These are phyloP conservation scores for Bombus waltoni DNA, from an alignment of 1,140 invertebrate genomes.

Conservation along the genomic window DNA sequence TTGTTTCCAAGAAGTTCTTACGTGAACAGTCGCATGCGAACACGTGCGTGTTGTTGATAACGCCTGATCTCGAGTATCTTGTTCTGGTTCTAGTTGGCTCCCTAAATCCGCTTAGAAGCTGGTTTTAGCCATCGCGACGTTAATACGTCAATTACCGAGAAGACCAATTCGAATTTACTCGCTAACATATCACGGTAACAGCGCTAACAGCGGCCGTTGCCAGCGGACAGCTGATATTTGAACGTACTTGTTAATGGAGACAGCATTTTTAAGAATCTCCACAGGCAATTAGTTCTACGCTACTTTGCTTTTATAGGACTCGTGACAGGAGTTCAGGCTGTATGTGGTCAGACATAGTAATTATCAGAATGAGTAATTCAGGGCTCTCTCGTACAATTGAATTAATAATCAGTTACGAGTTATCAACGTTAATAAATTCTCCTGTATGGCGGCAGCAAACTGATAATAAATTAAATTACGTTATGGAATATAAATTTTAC, in stretches of 20 bases:
- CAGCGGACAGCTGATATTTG: neutral
- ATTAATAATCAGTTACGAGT: no score
- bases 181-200: conserved; percentile 28
- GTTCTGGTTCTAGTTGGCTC: conserved; percentile 37
- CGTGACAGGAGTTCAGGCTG: no score
- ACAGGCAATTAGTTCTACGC: neutral
- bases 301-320: neutral
- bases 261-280: neutral
- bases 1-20: neutral
- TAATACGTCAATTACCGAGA: conserved; percentile 40
- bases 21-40: neutral
- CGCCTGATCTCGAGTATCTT: conserved; percentile 18
- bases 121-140: neutral
- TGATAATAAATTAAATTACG: no score
- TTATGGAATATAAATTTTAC: no score
- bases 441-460: no score
- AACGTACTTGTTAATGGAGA: neutral
- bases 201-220: neutral
- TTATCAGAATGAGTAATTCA: no score
- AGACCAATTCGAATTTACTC: conserved; percentile 30
- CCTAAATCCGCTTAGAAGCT: conserved; percentile 40
- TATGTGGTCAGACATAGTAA: no score
- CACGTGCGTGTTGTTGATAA: conserved; percentile 18
- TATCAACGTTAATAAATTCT: no score
- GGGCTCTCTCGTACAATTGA: no score